Evolutionary conservation across 1,140 invertebrate genomes (phyloP).

Genomic region (Papilio polytes): DNA sequence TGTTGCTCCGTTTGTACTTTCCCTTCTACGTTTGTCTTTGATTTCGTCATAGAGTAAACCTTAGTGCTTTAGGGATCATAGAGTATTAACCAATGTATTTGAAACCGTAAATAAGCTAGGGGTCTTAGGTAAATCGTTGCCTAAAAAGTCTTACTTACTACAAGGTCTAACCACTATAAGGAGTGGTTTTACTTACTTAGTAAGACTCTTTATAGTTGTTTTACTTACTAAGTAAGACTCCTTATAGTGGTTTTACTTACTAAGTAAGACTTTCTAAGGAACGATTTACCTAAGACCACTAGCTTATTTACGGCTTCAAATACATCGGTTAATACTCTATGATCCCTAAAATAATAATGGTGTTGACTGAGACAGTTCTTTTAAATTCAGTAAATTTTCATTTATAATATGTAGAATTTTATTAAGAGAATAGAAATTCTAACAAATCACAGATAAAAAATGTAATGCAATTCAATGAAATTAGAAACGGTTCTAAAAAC

Average conservation of each 20-base stretch:
- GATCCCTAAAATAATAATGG: not conserved
- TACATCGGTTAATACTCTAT: not conserved
- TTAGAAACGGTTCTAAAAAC: not conserved
- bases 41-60: not conserved
- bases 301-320: not conserved
- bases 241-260: no score
- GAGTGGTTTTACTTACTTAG: no score
- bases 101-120: not conserved
- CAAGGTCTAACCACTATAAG: no score
- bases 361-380: no score
- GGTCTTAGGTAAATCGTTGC: not conserved
- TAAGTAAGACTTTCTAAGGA: no score
- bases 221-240: no score
- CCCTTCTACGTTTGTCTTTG: slow-evolving; percentile 19
- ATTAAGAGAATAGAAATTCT: not conserved
- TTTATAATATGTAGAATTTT: not conserved
- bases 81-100: not conserved
- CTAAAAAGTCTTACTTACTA: no score
- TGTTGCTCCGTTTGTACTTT: slow-evolving; percentile 17
- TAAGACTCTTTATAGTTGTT: no score
- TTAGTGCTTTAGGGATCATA: not conserved
- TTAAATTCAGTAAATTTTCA: no score
- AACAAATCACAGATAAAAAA: not conserved
- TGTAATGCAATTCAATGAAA: not conserved
- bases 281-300: not conserved